Conservation (phyloP, 2,888 invertebrate species). For the Mylabris sibirica region DNA sequence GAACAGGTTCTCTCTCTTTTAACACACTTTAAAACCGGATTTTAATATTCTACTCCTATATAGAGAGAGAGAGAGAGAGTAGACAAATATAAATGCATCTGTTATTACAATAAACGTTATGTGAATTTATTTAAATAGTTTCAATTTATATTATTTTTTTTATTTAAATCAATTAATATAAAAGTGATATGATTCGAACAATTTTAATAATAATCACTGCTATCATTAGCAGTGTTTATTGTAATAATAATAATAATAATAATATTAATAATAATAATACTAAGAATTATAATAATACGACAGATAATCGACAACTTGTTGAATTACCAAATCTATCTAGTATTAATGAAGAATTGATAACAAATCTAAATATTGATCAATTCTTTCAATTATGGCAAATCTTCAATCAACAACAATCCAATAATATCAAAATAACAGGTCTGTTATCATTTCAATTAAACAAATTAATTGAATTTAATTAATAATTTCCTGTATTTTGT, state of each 20-base stretch:
- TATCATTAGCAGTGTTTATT: background rate
- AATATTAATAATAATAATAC: constrained; percentile 27
- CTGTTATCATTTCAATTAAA: constrained; percentile 29
- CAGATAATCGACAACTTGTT: constrained; percentile 32
- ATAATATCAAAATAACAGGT: constrained; percentile 62
- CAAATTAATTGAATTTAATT: constrained; percentile 15
- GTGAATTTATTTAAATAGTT: background rate
- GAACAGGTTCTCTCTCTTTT: constrained; percentile 3
- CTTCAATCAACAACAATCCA: constrained; percentile 60
- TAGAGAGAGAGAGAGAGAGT: background rate
- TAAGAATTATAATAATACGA: constrained; percentile 27
- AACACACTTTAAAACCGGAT: constrained; percentile 11
- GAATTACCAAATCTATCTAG: constrained; percentile 63
- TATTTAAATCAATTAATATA: background rate
- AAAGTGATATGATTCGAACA: constrained; percentile 14
- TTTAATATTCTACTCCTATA: background rate
- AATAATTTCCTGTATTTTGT: constrained; percentile 35
- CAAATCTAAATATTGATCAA: constrained; percentile 62
- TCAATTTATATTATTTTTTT: background rate
- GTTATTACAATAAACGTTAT: background rate
- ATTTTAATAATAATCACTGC: constrained; percentile 6
- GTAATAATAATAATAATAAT: constrained; percentile 6
- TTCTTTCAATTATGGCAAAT: constrained; percentile 65
- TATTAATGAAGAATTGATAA: constrained; percentile 63
- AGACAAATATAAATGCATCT: background rate